Conservation (phyloP, 2,797 vertebrate species). For the Cheracebus regulus region DNA sequence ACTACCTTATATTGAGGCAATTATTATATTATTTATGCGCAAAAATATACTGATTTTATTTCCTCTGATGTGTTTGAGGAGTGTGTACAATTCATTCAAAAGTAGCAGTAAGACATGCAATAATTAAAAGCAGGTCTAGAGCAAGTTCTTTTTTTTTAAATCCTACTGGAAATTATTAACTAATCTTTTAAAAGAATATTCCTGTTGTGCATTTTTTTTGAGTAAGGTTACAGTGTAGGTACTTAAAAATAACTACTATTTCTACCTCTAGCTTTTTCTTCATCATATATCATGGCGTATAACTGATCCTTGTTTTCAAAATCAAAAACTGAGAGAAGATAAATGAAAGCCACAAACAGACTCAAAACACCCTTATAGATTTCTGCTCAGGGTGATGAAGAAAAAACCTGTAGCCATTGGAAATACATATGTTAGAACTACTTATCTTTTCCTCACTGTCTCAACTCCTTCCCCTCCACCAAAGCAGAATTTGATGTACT, state of each 20-base stretch:
- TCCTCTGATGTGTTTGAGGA: neutral
- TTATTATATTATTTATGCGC: neutral
- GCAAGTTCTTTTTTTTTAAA: neutral
- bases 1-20: neutral
- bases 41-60: neutral
- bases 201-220: neutral
- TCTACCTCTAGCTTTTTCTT: neutral
- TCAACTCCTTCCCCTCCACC: neutral
- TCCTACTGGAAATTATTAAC: neutral
- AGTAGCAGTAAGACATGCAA: neutral
- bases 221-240: neutral
- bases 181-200: neutral
- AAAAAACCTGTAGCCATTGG: neutral
- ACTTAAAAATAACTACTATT: neutral
- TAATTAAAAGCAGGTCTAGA: neutral
- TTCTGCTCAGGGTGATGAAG: neutral
- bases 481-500: neutral
- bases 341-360: neutral
- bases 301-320: neutral
- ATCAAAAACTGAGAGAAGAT: neutral
- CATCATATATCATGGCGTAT: neutral
- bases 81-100: neutral
- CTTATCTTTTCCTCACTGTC: rapidly evolving
- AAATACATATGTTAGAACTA: neutral
- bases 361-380: neutral